phyloP scores from a whole-genome alignment of 2,113 vertebrate genomes.

The Silurus asotus region DNA sequence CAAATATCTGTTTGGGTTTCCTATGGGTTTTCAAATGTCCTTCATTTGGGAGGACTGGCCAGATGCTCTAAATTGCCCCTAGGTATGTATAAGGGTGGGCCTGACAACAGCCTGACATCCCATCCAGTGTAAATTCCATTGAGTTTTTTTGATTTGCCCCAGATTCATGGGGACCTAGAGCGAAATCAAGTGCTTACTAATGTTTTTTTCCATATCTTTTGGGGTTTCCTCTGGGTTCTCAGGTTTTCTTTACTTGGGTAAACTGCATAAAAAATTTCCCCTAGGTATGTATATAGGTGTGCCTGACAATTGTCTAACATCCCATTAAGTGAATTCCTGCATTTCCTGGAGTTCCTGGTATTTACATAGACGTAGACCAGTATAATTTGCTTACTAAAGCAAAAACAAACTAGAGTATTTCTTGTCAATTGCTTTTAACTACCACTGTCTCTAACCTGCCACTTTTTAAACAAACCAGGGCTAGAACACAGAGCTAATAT shows the following conservation, averaged over 20 bases:
- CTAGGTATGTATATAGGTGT: too few relatives aligned
- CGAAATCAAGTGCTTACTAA: background rate
- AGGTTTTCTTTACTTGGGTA: too few relatives aligned
- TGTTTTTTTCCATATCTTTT: background rate
- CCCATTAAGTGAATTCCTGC: too few relatives aligned
- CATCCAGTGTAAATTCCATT: background rate
- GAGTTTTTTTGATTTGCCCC: background rate
- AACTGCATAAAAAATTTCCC: too few relatives aligned
- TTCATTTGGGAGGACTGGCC: background rate
- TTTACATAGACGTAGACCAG: too few relatives aligned
- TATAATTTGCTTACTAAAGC: too few relatives aligned
- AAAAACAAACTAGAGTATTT: background rate
- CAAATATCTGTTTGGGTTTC: background rate
- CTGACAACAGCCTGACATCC: background rate
- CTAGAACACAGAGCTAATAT: too few relatives aligned
- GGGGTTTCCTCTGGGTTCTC: too few relatives aligned
- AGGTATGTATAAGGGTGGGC: background rate
- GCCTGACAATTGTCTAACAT: too few relatives aligned
- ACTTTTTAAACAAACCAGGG: background rate
- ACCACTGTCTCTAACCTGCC: background rate
- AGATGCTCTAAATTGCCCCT: background rate
- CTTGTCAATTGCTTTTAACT: background rate
- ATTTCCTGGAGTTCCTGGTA: too few relatives aligned
- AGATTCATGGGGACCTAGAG: background rate
- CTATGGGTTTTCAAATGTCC: background rate